phyloP scores from a whole-genome alignment of 2,113 vertebrate genomes.

The Ginglymostoma cirratum region DNA sequence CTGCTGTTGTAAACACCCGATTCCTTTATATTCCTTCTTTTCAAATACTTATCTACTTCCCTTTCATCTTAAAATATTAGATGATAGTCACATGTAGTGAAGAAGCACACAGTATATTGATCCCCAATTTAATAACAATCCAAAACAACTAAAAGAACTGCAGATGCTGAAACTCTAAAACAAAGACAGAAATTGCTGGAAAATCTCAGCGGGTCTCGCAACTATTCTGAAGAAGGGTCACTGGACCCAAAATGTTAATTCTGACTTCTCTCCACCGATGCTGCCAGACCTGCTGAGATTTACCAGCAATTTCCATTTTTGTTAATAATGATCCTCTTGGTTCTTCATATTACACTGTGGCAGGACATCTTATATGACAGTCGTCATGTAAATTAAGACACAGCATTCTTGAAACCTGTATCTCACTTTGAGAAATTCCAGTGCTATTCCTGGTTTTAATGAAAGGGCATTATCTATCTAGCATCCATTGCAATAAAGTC shows the following conservation, averaged over 20 bases:
- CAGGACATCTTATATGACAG: neutral
- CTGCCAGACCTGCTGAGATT: no score
- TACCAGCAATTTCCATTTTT: no score
- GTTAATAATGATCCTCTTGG: neutral
- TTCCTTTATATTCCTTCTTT: neutral
- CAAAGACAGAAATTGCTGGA: no score
- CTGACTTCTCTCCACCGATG: no score
- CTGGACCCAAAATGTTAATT: no score
- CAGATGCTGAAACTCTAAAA: no score
- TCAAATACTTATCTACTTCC: neutral
- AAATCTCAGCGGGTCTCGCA: no score
- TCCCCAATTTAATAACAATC: neutral
- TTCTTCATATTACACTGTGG: neutral
- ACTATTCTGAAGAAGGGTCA: no score
- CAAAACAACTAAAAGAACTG: no score
- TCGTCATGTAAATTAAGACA: neutral
- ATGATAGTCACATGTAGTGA: neutral
- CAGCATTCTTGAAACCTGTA: neutral
- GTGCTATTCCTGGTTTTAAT: neutral
- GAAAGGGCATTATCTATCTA: neutral
- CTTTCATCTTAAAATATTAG: neutral
- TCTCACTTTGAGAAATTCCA: neutral
- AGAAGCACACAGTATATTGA: neutral
- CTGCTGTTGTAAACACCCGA: neutral
- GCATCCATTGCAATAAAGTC: neutral